Percentiles rank a stretch among this genome's conserved stretches.
These are phyloP conservation scores for Tylochromis polylepis DNA, from an alignment of 2,113 vertebrate species.

Conservation along the genomic window DNA sequence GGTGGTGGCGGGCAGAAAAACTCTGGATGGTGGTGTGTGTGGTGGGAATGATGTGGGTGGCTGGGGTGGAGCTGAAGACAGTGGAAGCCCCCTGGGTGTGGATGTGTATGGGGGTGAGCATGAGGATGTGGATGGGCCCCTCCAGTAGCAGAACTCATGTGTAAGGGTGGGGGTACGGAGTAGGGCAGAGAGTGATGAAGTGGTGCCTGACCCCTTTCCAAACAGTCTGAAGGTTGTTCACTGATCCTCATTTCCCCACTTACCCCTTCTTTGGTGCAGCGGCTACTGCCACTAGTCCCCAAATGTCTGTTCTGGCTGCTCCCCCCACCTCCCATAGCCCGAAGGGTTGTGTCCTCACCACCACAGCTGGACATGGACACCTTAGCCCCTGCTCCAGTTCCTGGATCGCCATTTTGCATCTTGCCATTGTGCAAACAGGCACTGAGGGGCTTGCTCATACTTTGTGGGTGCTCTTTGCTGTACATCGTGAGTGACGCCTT, in stretches of 20 bases:
- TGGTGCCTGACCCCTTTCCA: constrained; percentile 85
- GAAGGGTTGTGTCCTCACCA: constrained; percentile 70
- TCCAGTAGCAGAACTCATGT: constrained; percentile 76
- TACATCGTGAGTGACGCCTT: constrained; percentile 80
- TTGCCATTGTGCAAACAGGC: constrained; percentile 89
- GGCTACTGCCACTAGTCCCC: constrained; percentile 60
- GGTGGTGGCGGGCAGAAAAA: constrained; percentile 84
- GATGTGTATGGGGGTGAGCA: constrained; percentile 71
- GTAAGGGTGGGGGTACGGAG: constrained; percentile 79
- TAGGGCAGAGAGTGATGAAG: constrained; percentile 88
- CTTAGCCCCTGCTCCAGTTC: constrained; percentile 59
- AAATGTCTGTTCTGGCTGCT: constrained; percentile 64
- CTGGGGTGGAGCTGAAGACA: constrained; percentile 87
- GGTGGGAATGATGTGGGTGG: constrained; percentile 70
- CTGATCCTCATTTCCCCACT: constrained; percentile 79
- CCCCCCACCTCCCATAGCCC: constrained; percentile 69
- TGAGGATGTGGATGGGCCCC: constrained; percentile 80
- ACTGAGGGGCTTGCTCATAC: constrained; percentile 81
- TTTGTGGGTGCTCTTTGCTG: constrained; percentile 77
- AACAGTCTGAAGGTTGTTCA: constrained; percentile 85
- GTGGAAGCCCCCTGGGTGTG: constrained; percentile 80
- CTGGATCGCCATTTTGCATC: constrained; percentile 80
- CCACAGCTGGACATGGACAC: constrained; percentile 80
- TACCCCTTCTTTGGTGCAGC: constrained; percentile 75
- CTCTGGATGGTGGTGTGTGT: constrained; percentile 76